Evolutionary conservation across 2,888 invertebrate species (phyloP), one percentile per base, ranked within the genome.

Genomic region (Epistrophella euchroma): DNA sequence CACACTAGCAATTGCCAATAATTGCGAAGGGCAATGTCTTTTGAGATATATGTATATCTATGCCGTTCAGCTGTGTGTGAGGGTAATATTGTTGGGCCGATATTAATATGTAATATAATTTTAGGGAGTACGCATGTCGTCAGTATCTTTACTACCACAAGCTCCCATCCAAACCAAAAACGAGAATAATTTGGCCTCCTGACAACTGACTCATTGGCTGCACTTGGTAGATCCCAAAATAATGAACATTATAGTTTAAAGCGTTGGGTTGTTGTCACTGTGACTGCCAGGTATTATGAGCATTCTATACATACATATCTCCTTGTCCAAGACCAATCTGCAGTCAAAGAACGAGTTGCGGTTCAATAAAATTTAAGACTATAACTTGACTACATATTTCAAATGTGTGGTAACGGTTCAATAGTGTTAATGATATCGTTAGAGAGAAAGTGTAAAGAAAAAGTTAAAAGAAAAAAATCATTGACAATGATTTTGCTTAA

Each of bases 161-260:
- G 4, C 28, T 5, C 28, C 25, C 35, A 52, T 43, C 35, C 68
- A 22, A 58, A n/a, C 35, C 60, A 22, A 58, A n/a, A 40, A 66
- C 35, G 35, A n/a, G 22, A 43, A 43, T 32, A 11, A 60, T 43
- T 45, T 78, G 40, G 68, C 40, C 58, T 71, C 64, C 50, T 66
- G 55, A 74, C 70, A 73, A 66, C 22, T 78, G 73, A 74, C 70
- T 78, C 83, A 78, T 84, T 70, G 74, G 56, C 71, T 64, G 64
- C 32, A 70, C 64, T 40, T 45, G n/a, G 45, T 22, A 52, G 22
- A 64, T 56, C 32, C 17, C 17, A 74, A 79, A 80, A 75, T 80
- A 76, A 76, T 84, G 75, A 75, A 80, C 75, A 80, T 45, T 80
- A 75, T 84, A 80, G 76, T 60, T 80, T 79, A 60, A 75, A 79